A percentile compares a stretch with the other conserved stretches of the same genome.
These are phyloP conservation scores for Schlechtendalia chinensis DNA, from an alignment of 1,140 invertebrate species.

Conservation along the genomic window DNA sequence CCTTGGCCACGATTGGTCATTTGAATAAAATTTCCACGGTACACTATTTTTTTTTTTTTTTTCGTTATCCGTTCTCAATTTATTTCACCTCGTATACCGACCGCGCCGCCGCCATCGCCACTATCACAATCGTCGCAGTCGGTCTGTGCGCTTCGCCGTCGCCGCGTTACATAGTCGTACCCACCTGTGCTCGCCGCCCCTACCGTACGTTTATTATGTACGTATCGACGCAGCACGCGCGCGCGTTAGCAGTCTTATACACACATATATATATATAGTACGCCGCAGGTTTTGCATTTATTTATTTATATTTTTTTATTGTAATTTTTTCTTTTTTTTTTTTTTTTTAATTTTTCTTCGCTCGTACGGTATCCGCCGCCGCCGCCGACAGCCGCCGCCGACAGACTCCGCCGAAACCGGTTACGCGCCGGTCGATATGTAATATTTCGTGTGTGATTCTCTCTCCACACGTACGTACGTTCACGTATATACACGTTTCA, in stretches of 20 bases:
- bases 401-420: slow-evolving; percentile 47
- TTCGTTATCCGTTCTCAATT: slow-evolving; percentile 26
- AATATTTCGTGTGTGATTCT: slow-evolving; percentile 27
- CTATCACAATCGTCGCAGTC: not conserved
- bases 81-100: slow-evolving; percentile 29
- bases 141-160: too few species aligned
- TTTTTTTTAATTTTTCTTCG: too few species aligned
- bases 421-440: slow-evolving; percentile 15
- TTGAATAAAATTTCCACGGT: slow-evolving; percentile 47
- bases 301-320: slow-evolving; percentile 41
- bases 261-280: too few species aligned
- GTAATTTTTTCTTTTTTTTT: slow-evolving; percentile 4
- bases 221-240: not conserved
- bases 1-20: slow-evolving; percentile 47
- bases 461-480: too few species aligned
- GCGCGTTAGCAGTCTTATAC: not conserved
- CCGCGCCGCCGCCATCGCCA: not conserved
- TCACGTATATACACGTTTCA: too few species aligned
- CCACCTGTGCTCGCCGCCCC: not conserved
- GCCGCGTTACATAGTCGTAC: not conserved
- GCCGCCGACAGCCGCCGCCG: slow-evolving; percentile 4
- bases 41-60: slow-evolving; percentile 26
- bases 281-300: slow-evolving; percentile 7
- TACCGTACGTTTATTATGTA: too few species aligned
- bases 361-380: slow-evolving; percentile 8